Conservation (phyloP, 1,140 invertebrate genomes). For the Drosophila orosa region DNA sequence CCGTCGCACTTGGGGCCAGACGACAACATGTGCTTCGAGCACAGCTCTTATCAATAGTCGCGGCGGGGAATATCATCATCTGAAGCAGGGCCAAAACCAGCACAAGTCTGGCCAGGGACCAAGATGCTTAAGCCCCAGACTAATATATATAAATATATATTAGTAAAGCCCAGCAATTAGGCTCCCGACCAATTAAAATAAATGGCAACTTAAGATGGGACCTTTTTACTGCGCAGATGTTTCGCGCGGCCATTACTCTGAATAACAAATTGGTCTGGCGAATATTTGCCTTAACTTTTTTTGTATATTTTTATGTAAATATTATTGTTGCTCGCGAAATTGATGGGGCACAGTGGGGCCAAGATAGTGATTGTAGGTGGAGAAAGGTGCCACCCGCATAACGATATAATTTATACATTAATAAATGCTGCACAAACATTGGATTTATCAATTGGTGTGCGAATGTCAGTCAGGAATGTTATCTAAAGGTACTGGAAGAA, state of each 20-base stretch:
- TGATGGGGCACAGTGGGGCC: conserved; percentile 37
- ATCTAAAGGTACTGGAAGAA: conserved; percentile 14
- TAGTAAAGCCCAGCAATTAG: conserved; percentile 35
- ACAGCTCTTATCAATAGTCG: conserved; percentile 48
- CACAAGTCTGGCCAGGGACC: background rate
- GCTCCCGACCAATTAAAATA: conserved; percentile 59
- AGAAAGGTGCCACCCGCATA: conserved; percentile 18
- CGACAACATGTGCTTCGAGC: conserved; percentile 21
- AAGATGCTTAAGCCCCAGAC: conserved; percentile 1
- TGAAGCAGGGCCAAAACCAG: conserved; percentile 1
- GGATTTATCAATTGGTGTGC: conserved; percentile 63
- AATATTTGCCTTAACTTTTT: conserved; percentile 29
- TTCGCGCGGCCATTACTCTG: conserved; percentile 40
- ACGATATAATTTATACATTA: conserved; percentile 52
- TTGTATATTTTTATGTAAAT: conserved; percentile 68
- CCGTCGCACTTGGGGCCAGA: conserved; percentile 42
- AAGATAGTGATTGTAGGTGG: background rate
- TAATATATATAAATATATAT: conserved; percentile 7
- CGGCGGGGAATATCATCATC: conserved; percentile 16
- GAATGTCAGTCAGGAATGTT: conserved; percentile 29
- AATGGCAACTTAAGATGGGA: conserved; percentile 50
- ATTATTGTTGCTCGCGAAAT: conserved; percentile 59
- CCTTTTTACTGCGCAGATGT: conserved; percentile 41
- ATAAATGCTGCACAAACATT: conserved; percentile 63
- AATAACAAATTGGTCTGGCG: conserved; percentile 67